These are phyloP conservation scores for Catostylus mosaicus DNA, from an alignment of 30 jellyfish, hydroid and myxozoan species.

Conservation along the genomic window DNA sequence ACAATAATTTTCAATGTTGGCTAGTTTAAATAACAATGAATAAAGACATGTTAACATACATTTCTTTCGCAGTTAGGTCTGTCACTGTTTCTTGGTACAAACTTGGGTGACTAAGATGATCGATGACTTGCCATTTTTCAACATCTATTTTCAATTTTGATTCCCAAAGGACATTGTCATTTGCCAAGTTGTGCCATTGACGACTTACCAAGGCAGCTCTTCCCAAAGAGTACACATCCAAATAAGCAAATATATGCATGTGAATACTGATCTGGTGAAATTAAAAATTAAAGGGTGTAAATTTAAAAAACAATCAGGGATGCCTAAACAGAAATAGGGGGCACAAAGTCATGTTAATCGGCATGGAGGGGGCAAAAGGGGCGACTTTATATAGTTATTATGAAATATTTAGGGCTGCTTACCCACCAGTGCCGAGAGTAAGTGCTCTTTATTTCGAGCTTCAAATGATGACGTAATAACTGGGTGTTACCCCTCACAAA, in stretches of 20 bases:
- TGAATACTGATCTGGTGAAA: slow-evolving; percentile 50
- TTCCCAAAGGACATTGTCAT: slow-evolving; percentile 84
- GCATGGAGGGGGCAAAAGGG: no score
- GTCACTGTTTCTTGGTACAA: slow-evolving; percentile 72
- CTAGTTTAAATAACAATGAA: no score
- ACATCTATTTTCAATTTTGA: slow-evolving; percentile 61
- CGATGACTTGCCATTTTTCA: slow-evolving; percentile 84
- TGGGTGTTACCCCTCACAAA: no score
- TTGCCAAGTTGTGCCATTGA: slow-evolving; percentile 65
- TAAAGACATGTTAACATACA: slow-evolving; percentile 62
- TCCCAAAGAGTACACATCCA: slow-evolving; percentile 81
- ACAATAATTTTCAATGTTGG: no score
- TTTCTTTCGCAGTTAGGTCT: slow-evolving; percentile 85
- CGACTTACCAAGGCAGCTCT: slow-evolving; percentile 77
- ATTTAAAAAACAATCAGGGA: neutral
- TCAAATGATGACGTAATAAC: no score
- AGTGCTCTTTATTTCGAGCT: no score
- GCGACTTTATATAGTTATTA: no score
- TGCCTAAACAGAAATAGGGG: neutral
- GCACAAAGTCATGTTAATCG: no score
- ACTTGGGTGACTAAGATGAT: slow-evolving; percentile 86
- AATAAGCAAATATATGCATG: slow-evolving; percentile 72
- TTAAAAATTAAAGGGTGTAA: neutral
- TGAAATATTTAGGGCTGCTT: no score
- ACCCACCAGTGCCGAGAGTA: no score